Percentiles rank a stretch among this genome's conserved stretches.
These are phyloP conservation scores for Opisthocomus hoazin DNA, from an alignment of 2,113 vertebrate genomes.

Conservation along the genomic window DNA sequence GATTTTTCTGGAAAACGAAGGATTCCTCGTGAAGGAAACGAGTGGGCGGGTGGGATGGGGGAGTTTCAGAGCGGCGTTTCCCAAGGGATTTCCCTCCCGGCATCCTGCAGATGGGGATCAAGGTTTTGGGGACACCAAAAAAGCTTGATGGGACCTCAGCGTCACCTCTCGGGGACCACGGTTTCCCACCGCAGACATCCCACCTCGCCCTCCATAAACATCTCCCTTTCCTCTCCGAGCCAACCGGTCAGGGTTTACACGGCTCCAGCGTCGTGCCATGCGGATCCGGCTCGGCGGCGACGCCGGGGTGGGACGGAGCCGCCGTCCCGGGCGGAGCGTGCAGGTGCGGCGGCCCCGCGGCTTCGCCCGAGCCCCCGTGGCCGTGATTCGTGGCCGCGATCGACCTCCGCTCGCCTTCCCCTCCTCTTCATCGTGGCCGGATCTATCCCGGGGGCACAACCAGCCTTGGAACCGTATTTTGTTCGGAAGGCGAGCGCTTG, in stretches of 20 bases:
- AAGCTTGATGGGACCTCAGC: rapidly evolving
- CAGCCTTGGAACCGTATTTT: neutral
- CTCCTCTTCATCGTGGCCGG: neutral
- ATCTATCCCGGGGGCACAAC: neutral
- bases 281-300: neutral
- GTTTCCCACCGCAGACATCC: neutral
- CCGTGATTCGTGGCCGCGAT: neutral
- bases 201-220: neutral
- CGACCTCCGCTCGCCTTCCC: neutral
- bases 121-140: neutral
- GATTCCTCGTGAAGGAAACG: neutral
- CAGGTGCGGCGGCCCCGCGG: rapidly evolving
- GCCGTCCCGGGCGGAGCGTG: rapidly evolving
- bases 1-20: neutral
- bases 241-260: rapidly evolving
- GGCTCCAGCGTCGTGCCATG: rapidly evolving
- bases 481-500: rapidly evolving
- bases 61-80: neutral
- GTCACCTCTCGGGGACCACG: rapidly evolving
- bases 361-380: neutral
- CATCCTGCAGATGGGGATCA: rapidly evolving
- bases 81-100: neutral
- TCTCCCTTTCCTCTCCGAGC: neutral
- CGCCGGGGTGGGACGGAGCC: neutral
- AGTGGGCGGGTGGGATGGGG: neutral